Conservation (phyloP, 35 echinoderm and acorn worm species). For the Strongylocentrotus purpuratus region DNA sequence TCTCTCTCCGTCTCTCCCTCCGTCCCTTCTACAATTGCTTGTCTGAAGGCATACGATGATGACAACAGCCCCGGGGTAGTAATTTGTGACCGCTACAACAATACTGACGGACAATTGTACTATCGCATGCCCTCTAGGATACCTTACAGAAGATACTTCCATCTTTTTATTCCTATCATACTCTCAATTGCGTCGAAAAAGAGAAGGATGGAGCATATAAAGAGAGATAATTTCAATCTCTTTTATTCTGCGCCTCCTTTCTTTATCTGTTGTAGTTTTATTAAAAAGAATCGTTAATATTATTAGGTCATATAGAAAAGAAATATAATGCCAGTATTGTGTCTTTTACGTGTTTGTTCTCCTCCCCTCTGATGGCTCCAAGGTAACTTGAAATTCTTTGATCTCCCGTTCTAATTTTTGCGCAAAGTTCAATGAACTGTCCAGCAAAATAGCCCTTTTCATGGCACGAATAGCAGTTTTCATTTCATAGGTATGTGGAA, state of each 20-base stretch:
- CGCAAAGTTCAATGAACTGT: background rate
- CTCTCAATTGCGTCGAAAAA: background rate
- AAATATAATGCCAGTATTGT: background rate
- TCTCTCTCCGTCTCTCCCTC: background rate
- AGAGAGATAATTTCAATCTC: background rate
- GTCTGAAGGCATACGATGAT: constrained; percentile 8
- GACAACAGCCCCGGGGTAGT: constrained; percentile 25
- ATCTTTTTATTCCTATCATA: background rate
- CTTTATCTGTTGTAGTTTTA: background rate
- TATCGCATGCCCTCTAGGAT: background rate
- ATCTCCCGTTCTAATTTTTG: background rate
- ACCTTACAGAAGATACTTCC: background rate
- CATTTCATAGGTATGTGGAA: too few species aligned
- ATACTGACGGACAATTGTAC: constrained; percentile 43
- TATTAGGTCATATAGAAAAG: background rate
- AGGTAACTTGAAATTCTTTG: background rate
- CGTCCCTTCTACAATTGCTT: background rate
- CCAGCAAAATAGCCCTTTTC: background rate
- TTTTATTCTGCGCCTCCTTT: background rate
- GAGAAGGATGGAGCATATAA: background rate
- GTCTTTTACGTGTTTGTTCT: background rate
- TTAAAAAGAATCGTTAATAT: background rate
- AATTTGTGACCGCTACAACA: constrained; percentile 31
- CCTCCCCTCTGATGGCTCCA: background rate
- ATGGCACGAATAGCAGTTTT: too few species aligned